Evolutionary conservation across 2,113 vertebrate species (phyloP).

Genomic region (human): DNA sequence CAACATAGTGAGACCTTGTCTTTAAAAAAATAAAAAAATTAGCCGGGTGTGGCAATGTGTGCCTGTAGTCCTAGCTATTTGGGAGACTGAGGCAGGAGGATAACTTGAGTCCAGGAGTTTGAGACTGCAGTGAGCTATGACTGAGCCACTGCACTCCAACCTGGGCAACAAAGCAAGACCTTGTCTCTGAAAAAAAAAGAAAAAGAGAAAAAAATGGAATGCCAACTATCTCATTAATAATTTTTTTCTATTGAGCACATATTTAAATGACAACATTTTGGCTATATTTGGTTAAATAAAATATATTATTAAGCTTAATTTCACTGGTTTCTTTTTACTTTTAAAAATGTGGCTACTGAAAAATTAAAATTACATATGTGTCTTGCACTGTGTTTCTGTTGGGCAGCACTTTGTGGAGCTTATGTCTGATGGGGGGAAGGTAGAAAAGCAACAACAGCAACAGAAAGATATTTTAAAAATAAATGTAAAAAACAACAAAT

Average conservation of each 20-base stretch:
- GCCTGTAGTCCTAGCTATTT: no score
- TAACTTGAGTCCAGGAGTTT: no score
- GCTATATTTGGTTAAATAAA: not conserved
- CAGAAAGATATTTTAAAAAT: not conserved
- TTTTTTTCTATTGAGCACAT: not conserved
- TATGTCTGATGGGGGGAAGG: not conserved
- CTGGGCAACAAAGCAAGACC: no score
- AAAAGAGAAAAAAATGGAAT: not conserved
- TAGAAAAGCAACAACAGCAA: not conserved
- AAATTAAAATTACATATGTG: not conserved
- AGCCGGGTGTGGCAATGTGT: no score
- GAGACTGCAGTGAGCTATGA: no score
- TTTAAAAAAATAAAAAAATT: no score
- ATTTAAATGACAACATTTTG: not conserved
- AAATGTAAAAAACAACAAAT: not conserved
- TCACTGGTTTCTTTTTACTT: not conserved
- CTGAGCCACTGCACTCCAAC: no score
- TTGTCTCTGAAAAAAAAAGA: no score
- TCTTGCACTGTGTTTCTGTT: constrained; percentile 2
- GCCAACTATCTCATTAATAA: not conserved
- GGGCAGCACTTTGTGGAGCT: not conserved
- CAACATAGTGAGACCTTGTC: no score
- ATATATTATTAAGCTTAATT: not conserved
- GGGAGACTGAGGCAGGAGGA: no score
- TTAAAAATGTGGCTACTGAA: not conserved